Evolutionary conservation across 2,797 vertebrate genomes (phyloP), one percentile per base, ranked within the genome.

Genomic region (Aphelocoma californica): DNA sequence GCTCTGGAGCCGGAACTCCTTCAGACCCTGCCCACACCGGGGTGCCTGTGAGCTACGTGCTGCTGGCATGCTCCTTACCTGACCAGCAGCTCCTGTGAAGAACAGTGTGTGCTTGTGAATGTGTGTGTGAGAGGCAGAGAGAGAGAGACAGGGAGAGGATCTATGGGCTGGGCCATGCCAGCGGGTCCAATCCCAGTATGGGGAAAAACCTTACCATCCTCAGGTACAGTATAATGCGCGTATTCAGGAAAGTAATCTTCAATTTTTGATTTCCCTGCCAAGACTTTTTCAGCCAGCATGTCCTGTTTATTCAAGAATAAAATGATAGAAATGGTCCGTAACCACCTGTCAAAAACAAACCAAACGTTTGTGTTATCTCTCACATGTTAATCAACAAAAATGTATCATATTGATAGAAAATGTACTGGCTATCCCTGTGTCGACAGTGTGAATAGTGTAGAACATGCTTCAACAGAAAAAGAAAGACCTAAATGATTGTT

Each of bases 211-310:
- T 97, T 97, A 99, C 99, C 99, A 96, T 99, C 99, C 98, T 99
- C 99, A 95, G 99, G 99, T 98, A 99, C 98, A 94, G 99, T 99
- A 90, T 99, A 99, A 97, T 99, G 99, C 95, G 98, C 97, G 21
- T 99, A 99, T 98, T 99, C 99, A 54, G 99, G 99, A 96, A 99
- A 99, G 97, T 99, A 99, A 98, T 99, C 99, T 98, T 99, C 99
- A 47, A 99, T 99, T 98, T 99, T 99, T 97, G 99, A 99, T 97
- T 99, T 99, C 97, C 99, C 99, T 96, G 99, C 99, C 98, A 99
- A 98, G 97, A 99, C 99, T 97, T 99, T 99, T 97, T 99, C 99
- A 96, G 99, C 99, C 97, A 99, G 98, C 99, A 99, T 99, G 97
- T 99, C 99, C 97, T 99, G 99, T 97, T 99, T 99, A 98, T 99